These are phyloP conservation scores for Anabacerthia variegaticeps DNA, from an alignment of 2,797 vertebrate genomes.

Conservation along the genomic window DNA sequence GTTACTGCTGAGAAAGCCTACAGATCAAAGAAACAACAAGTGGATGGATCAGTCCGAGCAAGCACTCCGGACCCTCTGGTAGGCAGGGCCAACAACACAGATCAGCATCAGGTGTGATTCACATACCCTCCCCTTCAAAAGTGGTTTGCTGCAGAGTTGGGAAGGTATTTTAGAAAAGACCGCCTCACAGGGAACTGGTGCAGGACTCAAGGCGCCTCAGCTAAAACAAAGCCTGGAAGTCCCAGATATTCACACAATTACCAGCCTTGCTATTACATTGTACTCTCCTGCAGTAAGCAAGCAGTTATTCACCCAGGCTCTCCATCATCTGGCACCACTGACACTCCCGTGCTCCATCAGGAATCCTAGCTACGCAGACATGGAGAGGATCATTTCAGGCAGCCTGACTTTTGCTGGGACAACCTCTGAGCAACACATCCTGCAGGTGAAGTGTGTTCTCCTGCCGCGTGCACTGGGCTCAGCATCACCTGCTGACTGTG, in stretches of 20 bases:
- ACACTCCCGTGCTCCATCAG: rapidly evolving
- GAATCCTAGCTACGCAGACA: not conserved
- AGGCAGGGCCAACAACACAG: not conserved
- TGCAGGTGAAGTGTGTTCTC: not conserved
- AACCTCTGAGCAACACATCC: not conserved
- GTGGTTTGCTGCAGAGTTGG: not conserved
- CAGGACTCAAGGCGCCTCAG: not conserved
- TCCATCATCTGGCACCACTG: not conserved
- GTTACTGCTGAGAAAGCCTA: not conserved
- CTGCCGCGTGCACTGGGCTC: not conserved
- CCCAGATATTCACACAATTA: not conserved
- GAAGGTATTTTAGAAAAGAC: not conserved
- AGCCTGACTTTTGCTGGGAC: not conserved
- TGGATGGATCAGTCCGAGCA: not conserved
- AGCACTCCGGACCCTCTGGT: not conserved
- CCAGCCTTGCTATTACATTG: not conserved
- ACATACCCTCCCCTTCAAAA: not conserved
- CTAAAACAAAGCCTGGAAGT: not conserved
- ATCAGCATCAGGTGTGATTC: not conserved
- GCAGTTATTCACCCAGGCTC: not conserved
- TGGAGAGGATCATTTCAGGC: not conserved
- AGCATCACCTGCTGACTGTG: not conserved
- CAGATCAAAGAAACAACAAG: not conserved
- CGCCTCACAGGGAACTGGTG: not conserved
- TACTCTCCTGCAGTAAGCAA: not conserved